Evolutionary conservation across 2,888 invertebrate genomes (phyloP).

Genomic region (Dioctria linearis): DNA sequence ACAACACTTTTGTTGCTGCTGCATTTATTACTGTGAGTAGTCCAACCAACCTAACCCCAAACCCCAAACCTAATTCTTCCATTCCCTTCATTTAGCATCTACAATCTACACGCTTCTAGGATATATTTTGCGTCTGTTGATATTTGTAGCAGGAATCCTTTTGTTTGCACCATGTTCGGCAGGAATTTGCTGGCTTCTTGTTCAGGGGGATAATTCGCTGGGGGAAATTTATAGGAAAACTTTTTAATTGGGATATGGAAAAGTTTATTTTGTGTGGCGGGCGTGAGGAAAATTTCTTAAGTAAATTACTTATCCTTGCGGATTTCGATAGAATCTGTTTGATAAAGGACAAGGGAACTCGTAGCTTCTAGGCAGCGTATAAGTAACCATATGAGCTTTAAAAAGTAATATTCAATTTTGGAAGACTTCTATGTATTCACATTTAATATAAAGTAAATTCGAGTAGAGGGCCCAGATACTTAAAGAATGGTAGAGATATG

Average conservation of each 20-base stretch:
- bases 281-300: neutral
- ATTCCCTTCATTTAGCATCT: constrained; percentile 40
- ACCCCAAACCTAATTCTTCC: constrained; percentile 48
- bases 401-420: too few relatives aligned
- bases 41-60: constrained; percentile 43
- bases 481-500: too few relatives aligned
- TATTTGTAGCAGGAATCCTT: constrained; percentile 45
- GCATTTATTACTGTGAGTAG: constrained; percentile 51
- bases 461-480: too few relatives aligned
- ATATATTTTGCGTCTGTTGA: constrained; percentile 49
- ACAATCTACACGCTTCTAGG: neutral
- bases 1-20: constrained; percentile 59
- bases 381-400: too few relatives aligned
- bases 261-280: constrained; percentile 53
- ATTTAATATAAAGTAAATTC: too few relatives aligned
- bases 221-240: constrained; percentile 59
- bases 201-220: constrained; percentile 42
- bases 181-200: constrained; percentile 32
- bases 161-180: constrained; percentile 35
- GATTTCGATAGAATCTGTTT: neutral
- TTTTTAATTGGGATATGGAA: constrained; percentile 61
- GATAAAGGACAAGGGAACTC: neutral
- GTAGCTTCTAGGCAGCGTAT: too few relatives aligned
- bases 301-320: constrained; percentile 1
- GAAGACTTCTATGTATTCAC: too few relatives aligned